phyloP scores from a whole-genome alignment of 2,888 invertebrate species.

The Cheilosia vernalis region DNA sequence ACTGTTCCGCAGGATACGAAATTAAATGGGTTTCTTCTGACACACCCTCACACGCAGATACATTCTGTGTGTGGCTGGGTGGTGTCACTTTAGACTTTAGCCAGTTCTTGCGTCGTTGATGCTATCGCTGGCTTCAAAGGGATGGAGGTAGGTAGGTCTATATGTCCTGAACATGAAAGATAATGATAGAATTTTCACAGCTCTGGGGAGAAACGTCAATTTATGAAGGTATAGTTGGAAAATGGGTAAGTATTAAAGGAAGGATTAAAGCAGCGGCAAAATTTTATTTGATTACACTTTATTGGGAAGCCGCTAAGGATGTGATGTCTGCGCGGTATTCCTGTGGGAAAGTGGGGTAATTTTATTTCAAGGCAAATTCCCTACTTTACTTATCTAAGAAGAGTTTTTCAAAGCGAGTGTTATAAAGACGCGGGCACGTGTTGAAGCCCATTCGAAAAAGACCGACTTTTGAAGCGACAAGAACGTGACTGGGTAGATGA shows the following conservation, averaged over 20 bases:
- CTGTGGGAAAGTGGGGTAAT: not conserved
- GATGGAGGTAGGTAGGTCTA: not conserved
- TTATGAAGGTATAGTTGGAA: not conserved
- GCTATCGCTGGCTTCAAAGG: not conserved
- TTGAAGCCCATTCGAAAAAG: conserved; percentile 20
- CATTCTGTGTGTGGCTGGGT: not conserved
- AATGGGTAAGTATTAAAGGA: conserved; percentile 19
- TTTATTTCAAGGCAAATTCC: conserved; percentile 20
- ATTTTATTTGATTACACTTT: conserved; percentile 30
- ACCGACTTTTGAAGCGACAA: conserved; percentile 38
- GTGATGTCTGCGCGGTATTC: not conserved
- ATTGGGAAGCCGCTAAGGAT: conserved; percentile 29
- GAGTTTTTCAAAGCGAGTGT: conserved; percentile 6
- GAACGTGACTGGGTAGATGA: conserved; percentile 51
- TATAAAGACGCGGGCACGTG: conserved; percentile 16
- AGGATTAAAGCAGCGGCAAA: conserved; percentile 41
- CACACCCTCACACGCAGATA: not conserved
- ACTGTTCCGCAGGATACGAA: conserved; percentile 57
- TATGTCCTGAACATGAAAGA: too few species aligned
- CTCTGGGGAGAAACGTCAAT: conserved; percentile 10
- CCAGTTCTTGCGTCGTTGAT: conserved; percentile 14
- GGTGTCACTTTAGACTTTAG: conserved; percentile 1
- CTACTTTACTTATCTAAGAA: not conserved
- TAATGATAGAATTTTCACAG: not conserved
- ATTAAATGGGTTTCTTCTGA: conserved; percentile 37